Base-by-base conservation (phyloP, 2,113 vertebrate genomes). In the Peromyscus californicus region DNA sequence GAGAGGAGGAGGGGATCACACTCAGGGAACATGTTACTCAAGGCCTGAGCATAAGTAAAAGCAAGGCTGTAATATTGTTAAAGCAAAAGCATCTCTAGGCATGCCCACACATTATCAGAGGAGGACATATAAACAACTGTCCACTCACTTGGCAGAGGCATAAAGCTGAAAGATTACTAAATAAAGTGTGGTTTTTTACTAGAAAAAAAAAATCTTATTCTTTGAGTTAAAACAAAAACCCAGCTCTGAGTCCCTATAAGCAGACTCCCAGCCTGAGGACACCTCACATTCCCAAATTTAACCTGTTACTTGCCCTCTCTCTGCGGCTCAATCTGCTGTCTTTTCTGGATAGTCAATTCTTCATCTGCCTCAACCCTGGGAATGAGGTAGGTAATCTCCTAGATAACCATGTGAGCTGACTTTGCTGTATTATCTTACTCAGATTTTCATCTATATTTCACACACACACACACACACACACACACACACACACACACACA, bases 11-110 rank as follows among this genome's bases (percentile, higher is more conserved):
- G 29, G 93, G 57, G 19, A 0, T 93, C 42, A 83, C 36, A 82
- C 45, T 92, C 80, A 54, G 48, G 84, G 45, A 94, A 82, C 92
- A 93, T 90, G 97, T 79, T 89, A 96, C 92, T 90, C 90, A 67
- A 78, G n/a, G 45, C 84, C 93, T 95, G 85, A 79, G 93, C 51
- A 45, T 26, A 93, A 63, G 93, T 94, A 76, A 67, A 95, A 89
- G 19, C 57, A 7, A 54, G 48, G n/a, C 61, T 70, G 51, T 89
- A 63, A 85, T 92, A 72, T 93, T 59, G 89, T 39, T 95, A 86
- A 94, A 84, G 42, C 45, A 75, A 57, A 86, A 76, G 19, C 76
- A 67, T 45, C 67, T 92, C 0, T 87, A 94, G 45, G 93, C 19
- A 63, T 69, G 5, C 89, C 12, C 45, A 80, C 33, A 70, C n/a